phyloP scores from a whole-genome alignment of 1,140 invertebrate species.

The Gryon sp. region DNA sequence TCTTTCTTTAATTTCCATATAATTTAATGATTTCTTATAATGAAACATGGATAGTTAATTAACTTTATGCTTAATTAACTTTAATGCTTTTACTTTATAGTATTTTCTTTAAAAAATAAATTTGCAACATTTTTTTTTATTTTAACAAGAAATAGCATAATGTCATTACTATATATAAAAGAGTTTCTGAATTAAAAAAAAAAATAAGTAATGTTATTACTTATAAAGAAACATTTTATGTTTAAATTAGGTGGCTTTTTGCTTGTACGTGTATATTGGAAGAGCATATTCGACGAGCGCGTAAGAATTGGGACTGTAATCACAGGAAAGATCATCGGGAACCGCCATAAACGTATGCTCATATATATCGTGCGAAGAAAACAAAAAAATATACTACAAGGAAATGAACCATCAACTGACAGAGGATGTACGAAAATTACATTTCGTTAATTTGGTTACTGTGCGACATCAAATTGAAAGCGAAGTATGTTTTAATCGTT shows the following conservation, averaged over 20 bases:
- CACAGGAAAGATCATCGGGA: conserved; percentile 91
- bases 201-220: no score
- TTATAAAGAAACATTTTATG: background rate
- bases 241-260: conserved; percentile 89
- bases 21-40: no score
- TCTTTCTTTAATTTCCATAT: no score
- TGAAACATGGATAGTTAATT: no score
- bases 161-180: no score
- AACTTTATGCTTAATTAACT: no score
- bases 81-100: no score
- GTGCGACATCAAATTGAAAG: conserved; percentile 94
- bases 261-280: conserved; percentile 93
- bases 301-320: conserved; percentile 93
- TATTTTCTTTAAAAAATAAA: no score
- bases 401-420: conserved; percentile 80
- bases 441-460: conserved; percentile 95
- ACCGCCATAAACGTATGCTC: conserved; percentile 87
- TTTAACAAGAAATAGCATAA: no score
- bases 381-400: conserved; percentile 83
- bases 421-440: conserved; percentile 88
- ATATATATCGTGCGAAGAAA: conserved; percentile 88
- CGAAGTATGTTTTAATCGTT: no score
- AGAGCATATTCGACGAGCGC: conserved; percentile 86
- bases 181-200: no score
- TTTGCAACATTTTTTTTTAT: no score